Conservation (phyloP, 2,113 vertebrate species). For the Nycticryphes semicollaris region DNA sequence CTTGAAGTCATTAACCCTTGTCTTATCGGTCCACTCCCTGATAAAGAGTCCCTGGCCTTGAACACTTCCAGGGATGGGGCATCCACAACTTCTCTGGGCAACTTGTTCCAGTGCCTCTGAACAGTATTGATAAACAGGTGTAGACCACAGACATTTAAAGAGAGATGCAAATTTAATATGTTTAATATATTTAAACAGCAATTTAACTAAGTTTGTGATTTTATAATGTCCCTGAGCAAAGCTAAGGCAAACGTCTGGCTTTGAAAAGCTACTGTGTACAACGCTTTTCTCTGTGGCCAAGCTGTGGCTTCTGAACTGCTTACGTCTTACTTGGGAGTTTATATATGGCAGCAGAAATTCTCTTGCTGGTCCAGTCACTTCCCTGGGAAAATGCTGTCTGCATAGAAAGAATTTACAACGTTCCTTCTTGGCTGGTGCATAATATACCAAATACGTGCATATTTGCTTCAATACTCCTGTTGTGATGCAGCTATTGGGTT, state of each 20-base stretch:
- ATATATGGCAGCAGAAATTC: background rate
- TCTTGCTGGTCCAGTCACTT: background rate
- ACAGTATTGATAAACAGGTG: background rate
- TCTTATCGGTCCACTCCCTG: no score
- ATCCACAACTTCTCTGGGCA: no score
- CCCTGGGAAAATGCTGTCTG: background rate
- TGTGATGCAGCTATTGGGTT: background rate
- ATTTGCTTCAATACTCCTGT: background rate
- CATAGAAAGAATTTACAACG: background rate
- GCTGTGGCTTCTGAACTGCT: background rate
- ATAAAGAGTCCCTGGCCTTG: no score
- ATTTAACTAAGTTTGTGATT: background rate
- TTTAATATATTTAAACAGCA: background rate
- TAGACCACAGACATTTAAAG: background rate
- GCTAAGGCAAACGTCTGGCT: background rate
- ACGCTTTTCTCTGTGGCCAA: background rate
- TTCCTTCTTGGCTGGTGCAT: background rate
- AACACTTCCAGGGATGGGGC: no score
- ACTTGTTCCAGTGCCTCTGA: no score
- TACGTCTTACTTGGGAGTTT: background rate
- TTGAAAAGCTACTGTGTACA: background rate
- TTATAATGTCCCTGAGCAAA: background rate
- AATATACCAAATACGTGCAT: background rate
- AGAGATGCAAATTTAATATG: background rate
- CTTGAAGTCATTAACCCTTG: no score